These are phyloP conservation scores for Lasioglossum albipes DNA, from an alignment of 1,140 invertebrate genomes.

Conservation along the genomic window DNA sequence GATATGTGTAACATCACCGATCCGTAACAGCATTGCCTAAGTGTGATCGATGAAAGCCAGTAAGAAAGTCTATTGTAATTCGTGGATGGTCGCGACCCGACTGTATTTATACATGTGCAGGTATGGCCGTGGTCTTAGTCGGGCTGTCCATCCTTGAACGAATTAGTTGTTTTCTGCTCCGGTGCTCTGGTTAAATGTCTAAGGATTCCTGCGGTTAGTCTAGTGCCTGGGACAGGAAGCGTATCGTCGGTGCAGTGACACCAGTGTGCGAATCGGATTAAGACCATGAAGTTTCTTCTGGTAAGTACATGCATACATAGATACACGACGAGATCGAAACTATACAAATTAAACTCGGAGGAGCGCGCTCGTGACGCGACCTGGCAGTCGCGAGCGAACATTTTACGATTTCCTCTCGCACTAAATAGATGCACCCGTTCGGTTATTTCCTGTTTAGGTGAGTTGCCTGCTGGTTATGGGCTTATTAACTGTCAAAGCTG, in stretches of 20 bases:
- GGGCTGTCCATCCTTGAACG: slow-evolving; percentile 71
- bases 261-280: slow-evolving; percentile 64
- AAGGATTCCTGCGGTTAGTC: neutral
- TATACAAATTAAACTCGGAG: neutral
- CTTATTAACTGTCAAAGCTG: slow-evolving; percentile 24
- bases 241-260: slow-evolving; percentile 61
- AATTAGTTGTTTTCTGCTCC: slow-evolving; percentile 68
- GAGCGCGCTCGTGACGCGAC: neutral
- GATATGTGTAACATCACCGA: slow-evolving; percentile 74
- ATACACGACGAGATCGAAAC: neutral
- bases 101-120: slow-evolving; percentile 80
- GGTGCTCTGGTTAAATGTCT: slow-evolving; percentile 55
- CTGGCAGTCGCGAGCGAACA: neutral
- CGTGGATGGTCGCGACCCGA: slow-evolving; percentile 77
- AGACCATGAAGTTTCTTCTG: slow-evolving; percentile 67
- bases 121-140: slow-evolving; percentile 76
- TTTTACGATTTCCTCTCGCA: neutral
- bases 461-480: slow-evolving; percentile 38
- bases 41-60: slow-evolving; percentile 78
- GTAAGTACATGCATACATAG: slow-evolving; percentile 52
- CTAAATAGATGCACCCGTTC: neutral
- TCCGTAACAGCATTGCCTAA: slow-evolving; percentile 77
- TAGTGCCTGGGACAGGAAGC: slow-evolving; percentile 2
- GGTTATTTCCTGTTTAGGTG: slow-evolving; percentile 41
- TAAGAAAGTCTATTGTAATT: slow-evolving; percentile 81